Evolutionary conservation across 1,140 invertebrate species (phyloP), one percentile per base, ranked within the genome.

Genomic region (Sinella curviseta): DNA sequence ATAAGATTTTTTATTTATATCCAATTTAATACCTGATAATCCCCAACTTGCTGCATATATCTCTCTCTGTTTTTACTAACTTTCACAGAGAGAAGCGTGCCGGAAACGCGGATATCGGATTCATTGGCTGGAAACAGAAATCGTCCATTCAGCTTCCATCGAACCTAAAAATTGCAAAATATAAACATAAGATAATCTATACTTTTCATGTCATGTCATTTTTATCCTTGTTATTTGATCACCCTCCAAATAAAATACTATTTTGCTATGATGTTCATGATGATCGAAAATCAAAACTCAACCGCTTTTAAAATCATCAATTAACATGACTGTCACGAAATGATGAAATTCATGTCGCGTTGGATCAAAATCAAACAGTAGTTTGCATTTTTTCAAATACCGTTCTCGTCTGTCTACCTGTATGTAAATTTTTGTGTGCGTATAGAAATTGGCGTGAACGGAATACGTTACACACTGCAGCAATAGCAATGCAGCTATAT

Each of bases 111-210:
- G 80, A 84, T 83, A 80, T 84, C 83, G 12, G 80, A 78, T n/a
- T 84, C 82, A 77, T 84, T 84, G 17, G 74, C 78, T 34, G 80
- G 78, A 48, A 82, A 65, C 20, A 84, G 74, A 73, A 82, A 82
- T 84, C 84, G 76, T 83, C 84, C 87, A 77, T 87, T 90, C 86
- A 94, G 92, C 54, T 91, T 89, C 94, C 94, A 95, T 55, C 91
- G 67, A 16, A 84, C 81, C 83, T 83, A 20, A 24, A 39, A 34
- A 8, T 26, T 14, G 39, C 17, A 70, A 30, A 70, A 2, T 12
- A 70, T 33, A 70, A 31, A 14, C 8, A 60, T n/a, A 26, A 48
- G 24, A 60, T 60, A n/a, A 60, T 60, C 4, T 26, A 60, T 60
- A 60, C 14, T 60, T 60, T 26, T 17, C 57, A 60, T 60, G 4